Percentiles rank a stretch among this genome's conserved stretches.
phyloP scores from a whole-genome alignment of 2,888 invertebrate genomes.

The Dione juno region DNA sequence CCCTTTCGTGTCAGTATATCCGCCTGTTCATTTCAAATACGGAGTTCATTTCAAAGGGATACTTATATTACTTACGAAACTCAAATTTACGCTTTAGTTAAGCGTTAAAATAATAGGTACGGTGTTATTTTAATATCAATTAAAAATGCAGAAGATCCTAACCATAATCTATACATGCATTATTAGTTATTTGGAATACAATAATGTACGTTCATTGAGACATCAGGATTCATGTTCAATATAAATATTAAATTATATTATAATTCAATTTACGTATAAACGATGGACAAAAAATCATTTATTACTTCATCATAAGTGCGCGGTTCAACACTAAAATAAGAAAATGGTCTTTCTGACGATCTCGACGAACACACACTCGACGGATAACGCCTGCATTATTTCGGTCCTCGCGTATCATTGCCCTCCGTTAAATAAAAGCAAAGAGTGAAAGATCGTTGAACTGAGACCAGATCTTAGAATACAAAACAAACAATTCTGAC shows the following conservation, averaged over 20 bases:
- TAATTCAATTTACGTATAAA: neutral
- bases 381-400: slow-evolving; percentile 26
- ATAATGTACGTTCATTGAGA: no score
- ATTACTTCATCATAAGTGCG: neutral
- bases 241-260: neutral
- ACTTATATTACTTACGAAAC: no score
- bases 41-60: no score
- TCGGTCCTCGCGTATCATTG: neutral
- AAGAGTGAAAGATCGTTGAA: slow-evolving; percentile 1
- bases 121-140: no score
- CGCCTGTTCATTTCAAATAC: no score
- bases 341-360: neutral
- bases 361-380: neutral
- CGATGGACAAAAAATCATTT: neutral
- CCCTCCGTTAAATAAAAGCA: slow-evolving; percentile 14
- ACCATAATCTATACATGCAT: no score
- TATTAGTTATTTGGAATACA: no score
- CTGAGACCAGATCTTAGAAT: neutral
- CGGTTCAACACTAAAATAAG: neutral
- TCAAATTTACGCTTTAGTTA: no score
- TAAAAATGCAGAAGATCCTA: no score
- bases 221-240: no score
- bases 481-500: neutral
- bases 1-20: no score
- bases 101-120: no score